Conservation (phyloP, 2,113 vertebrate genomes). For the Aleadryas rufinucha region DNA sequence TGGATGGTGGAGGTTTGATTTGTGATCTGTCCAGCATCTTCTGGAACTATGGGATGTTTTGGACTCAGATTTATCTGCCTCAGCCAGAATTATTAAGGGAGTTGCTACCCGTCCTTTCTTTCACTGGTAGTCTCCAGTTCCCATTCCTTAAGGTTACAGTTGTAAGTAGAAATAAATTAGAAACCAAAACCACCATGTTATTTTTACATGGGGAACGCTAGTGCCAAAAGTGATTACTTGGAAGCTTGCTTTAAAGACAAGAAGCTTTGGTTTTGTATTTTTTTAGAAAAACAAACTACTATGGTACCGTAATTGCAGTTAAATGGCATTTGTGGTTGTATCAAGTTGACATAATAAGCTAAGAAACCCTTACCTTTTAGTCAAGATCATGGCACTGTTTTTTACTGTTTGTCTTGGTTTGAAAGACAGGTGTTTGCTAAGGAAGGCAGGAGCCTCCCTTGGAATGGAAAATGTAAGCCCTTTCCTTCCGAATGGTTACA, state of each 20-base stretch:
- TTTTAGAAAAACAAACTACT: background rate
- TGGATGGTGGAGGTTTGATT: background rate
- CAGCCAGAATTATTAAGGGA: background rate
- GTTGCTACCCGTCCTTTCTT: background rate
- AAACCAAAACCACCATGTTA: background rate
- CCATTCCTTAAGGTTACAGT: background rate
- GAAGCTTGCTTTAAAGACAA: background rate
- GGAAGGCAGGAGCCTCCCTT: background rate
- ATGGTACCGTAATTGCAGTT: background rate
- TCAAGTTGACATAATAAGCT: background rate
- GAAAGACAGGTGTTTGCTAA: background rate
- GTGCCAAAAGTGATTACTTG: constrained; percentile 24
- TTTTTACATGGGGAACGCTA: background rate
- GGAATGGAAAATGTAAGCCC: background rate
- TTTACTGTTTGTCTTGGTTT: background rate
- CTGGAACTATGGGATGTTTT: background rate
- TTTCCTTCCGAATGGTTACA: background rate
- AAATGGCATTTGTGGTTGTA: background rate
- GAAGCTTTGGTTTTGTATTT: background rate
- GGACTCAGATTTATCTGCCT: background rate
- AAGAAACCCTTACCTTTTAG: background rate
- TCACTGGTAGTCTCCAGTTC: background rate
- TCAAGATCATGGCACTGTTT: background rate
- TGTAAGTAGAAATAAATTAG: background rate
- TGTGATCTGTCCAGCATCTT: background rate